phyloP scores from a whole-genome alignment of 2,888 invertebrate species.

The Ophraella communa region DNA sequence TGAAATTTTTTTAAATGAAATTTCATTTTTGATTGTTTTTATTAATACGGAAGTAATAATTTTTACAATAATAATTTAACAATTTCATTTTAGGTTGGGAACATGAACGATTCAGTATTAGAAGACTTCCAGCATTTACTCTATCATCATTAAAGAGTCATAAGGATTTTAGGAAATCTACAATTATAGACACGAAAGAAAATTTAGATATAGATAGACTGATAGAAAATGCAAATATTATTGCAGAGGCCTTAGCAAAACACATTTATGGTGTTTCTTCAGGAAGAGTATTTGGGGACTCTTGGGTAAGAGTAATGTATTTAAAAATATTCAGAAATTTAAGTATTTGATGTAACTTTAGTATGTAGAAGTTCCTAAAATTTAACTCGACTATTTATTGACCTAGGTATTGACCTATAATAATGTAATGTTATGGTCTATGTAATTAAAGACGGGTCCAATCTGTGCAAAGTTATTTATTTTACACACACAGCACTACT shows the following conservation, averaged over 20 bases:
- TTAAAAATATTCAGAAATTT: not conserved
- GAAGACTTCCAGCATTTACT: slow-evolving; percentile 90
- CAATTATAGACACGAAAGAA: slow-evolving; percentile 69
- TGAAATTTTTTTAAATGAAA: too few relatives aligned
- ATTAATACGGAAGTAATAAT: not conserved
- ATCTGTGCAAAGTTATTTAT: too few relatives aligned
- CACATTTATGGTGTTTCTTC: slow-evolving; percentile 77
- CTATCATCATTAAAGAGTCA: slow-evolving; percentile 79
- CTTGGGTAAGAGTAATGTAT: slow-evolving; percentile 67
- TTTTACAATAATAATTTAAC: not conserved
- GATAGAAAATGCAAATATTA: slow-evolving; percentile 71
- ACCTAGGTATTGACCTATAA: too few relatives aligned
- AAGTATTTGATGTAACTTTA: too few relatives aligned
- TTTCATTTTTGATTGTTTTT: too few relatives aligned
- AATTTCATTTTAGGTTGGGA: slow-evolving; percentile 77
- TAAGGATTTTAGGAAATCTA: slow-evolving; percentile 67
- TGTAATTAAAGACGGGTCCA: too few relatives aligned
- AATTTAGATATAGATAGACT: slow-evolving; percentile 67
- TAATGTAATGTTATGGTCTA: too few relatives aligned
- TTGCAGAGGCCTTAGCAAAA: slow-evolving; percentile 85
- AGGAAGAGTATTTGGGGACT: slow-evolving; percentile 74
- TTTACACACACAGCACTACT: too few relatives aligned
- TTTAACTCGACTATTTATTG: too few relatives aligned
- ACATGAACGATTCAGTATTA: slow-evolving; percentile 94
- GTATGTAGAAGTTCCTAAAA: too few relatives aligned